phyloP scores from a whole-genome alignment of 1,140 invertebrate genomes.

The Pseudomyrmex cubaensis region DNA sequence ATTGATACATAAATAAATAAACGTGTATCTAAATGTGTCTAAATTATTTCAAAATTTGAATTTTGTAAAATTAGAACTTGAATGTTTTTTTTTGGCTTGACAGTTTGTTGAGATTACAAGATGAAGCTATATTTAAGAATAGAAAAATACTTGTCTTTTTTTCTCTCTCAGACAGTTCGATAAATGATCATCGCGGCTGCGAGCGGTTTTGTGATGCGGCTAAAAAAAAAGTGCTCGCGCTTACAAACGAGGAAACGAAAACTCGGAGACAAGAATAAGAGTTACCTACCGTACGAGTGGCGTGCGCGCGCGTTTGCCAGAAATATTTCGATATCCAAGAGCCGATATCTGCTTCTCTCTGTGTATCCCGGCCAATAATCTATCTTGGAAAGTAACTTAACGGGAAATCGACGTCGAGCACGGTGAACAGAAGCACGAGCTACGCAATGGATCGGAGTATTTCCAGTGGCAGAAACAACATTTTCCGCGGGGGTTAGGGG shows the following conservation, averaged over 20 bases:
- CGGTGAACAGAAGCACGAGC: conserved; percentile 33
- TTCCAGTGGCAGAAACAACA: conserved; percentile 47
- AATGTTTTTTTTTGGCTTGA: no score
- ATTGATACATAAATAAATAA: no score
- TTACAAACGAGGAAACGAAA: neutral
- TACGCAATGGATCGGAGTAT: conserved; percentile 53
- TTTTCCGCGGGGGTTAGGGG: conserved; percentile 33
- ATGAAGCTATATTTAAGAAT: no score
- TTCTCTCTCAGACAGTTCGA: neutral
- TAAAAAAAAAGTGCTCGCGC: conserved; percentile 36
- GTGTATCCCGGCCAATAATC: conserved; percentile 51
- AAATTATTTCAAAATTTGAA: no score
- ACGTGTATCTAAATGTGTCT: no score
- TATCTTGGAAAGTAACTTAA: conserved; percentile 58
- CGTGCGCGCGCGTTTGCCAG: conserved; percentile 38
- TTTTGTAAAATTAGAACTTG: no score
- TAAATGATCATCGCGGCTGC: neutral
- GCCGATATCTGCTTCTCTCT: conserved; percentile 42
- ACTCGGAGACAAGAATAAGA: conserved; percentile 6
- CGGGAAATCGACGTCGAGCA: conserved; percentile 55
- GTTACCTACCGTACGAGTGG: no score
- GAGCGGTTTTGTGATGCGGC: conserved; percentile 11
- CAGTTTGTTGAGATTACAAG: no score
- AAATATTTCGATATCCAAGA: conserved; percentile 49
- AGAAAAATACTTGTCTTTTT: no score